Evolutionary conservation across 2,113 vertebrate species (phyloP).

Genomic region (Callaeas wilsoni): DNA sequence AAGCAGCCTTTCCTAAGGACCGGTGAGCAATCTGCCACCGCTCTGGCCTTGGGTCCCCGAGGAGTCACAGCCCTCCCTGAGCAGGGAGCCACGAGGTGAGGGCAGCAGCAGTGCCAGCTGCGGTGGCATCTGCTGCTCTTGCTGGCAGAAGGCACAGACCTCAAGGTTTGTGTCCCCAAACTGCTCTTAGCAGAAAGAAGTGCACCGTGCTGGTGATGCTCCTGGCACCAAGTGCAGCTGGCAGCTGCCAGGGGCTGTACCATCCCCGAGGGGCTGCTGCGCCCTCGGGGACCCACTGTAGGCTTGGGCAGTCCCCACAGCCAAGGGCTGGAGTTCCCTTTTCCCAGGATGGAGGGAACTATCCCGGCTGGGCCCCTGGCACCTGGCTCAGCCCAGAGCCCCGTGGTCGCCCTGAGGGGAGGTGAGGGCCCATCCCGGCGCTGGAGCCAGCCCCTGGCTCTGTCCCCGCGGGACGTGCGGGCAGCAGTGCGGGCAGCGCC

Average conservation of each 20-base stretch:
- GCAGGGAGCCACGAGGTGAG: background rate
- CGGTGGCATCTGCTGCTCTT: background rate
- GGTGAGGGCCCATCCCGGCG: rapidly evolving
- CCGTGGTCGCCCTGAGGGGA: rapidly evolving
- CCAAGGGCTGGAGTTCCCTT: background rate
- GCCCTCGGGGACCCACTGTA: rapidly evolving
- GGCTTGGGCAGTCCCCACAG: background rate
- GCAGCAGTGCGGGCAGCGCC: background rate
- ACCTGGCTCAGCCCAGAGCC: rapidly evolving
- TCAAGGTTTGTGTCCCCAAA: rapidly evolving
- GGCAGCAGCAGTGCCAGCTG: background rate
- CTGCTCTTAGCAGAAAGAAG: background rate
- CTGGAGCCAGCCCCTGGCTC: background rate
- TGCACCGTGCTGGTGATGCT: background rate
- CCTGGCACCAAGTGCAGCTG: background rate
- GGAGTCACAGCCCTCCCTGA: background rate
- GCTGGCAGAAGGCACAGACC: background rate
- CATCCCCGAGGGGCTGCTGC: rapidly evolving
- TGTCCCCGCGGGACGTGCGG: rapidly evolving
- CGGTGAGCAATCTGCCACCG: rapidly evolving
- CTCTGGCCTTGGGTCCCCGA: background rate
- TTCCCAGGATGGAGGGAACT: rapidly evolving
- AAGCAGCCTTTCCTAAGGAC: background rate
- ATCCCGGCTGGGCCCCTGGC: rapidly evolving
- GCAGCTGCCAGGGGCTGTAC: background rate